These are phyloP conservation scores for Chloropsis cyanopogon DNA, from an alignment of 2,113 vertebrate genomes.

Conservation along the genomic window DNA sequence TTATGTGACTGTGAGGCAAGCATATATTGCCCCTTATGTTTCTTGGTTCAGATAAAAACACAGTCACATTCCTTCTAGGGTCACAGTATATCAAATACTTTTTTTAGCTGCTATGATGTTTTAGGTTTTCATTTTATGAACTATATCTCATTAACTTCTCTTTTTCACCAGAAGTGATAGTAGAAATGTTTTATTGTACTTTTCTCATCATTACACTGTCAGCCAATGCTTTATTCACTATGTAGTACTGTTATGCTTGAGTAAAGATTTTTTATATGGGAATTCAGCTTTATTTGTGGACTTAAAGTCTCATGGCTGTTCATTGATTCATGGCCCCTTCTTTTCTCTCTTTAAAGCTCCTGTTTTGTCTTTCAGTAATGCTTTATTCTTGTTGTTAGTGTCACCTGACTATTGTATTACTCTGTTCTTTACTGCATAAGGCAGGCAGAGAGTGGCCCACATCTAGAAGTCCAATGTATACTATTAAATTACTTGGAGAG, in stretches of 20 bases:
- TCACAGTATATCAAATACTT: not conserved
- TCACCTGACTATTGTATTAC: not conserved
- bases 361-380: not conserved
- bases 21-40: not conserved
- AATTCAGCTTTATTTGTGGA: not conserved
- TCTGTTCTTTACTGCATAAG: not conserved
- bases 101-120: not conserved
- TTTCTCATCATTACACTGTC: not conserved
- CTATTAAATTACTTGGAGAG: not conserved
- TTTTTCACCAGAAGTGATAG: not conserved
- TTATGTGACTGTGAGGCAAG: not conserved
- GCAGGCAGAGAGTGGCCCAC: not conserved
- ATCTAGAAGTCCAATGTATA: not conserved
- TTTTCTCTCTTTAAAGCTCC: not conserved
- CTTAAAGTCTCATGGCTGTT: not conserved
- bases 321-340: not conserved
- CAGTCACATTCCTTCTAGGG: not conserved
- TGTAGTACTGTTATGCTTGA: not conserved
- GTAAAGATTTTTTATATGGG: not conserved
- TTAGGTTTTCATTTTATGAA: not conserved
- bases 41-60: slow-evolving; percentile 7
- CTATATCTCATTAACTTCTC: not conserved
- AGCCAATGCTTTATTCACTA: not conserved
- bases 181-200: not conserved
- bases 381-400: not conserved